A percentile compares a stretch with the other conserved stretches of the same genome.
Evolutionary conservation across 2,797 vertebrate genomes (phyloP).

Genomic region (Argentina silus): DNA sequence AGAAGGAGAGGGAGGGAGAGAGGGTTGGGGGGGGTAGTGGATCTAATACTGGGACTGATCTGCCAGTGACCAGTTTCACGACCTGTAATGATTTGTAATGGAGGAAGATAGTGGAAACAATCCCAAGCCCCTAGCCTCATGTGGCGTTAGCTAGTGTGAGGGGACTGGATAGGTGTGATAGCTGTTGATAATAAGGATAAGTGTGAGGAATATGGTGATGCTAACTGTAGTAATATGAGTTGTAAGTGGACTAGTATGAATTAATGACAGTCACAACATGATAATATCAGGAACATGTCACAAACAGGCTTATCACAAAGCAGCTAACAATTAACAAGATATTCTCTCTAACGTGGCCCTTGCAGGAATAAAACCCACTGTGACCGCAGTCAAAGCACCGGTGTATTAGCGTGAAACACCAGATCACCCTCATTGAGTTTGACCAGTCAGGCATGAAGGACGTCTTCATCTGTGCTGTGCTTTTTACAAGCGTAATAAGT

Average conservation of each 20-base stretch:
- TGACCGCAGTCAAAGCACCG: conserved; percentile 11
- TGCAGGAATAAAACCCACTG: not conserved
- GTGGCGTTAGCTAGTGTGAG: too few relatives aligned
- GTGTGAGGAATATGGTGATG: not conserved
- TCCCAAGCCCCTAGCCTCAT: too few relatives aligned
- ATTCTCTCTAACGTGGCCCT: not conserved
- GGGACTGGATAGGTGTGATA: too few relatives aligned
- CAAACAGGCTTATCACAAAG: conserved; percentile 66
- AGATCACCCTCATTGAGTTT: conserved; percentile 1
- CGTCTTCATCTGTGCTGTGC: not conserved
- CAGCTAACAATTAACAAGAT: conserved; percentile 45
- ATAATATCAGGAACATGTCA: conserved; percentile 54
- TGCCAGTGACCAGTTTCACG: too few relatives aligned
- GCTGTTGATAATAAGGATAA: too few relatives aligned
- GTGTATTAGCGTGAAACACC: conserved; percentile 13
- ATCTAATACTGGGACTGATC: too few relatives aligned
- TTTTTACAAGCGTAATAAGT: not conserved
- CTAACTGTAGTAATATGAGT: conserved; percentile 26
- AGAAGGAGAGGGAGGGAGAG: not conserved
- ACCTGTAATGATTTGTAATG: too few relatives aligned
- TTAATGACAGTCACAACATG: conserved; percentile 52
- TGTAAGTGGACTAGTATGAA: not conserved
- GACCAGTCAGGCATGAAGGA: conserved; percentile 15
- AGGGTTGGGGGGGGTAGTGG: too few relatives aligned
- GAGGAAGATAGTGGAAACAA: too few relatives aligned